Conservation (phyloP, 1,140 invertebrate genomes). For the Aphidius ervi region DNA sequence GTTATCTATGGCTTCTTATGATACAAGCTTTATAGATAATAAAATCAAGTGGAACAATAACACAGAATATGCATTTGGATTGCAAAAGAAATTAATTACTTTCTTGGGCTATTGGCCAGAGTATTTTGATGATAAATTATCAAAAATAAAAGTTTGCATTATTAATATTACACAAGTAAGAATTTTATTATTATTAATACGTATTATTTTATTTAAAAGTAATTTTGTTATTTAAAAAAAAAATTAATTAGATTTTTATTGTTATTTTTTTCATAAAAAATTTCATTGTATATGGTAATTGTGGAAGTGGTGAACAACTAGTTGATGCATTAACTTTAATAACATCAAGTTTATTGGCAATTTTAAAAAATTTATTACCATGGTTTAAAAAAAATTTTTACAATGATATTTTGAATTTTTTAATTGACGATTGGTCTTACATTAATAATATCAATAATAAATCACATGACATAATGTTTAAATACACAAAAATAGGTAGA, state of each 20-base stretch:
- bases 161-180: constrained; percentile 2
- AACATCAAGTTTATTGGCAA: constrained; percentile 11
- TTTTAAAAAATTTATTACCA: constrained; percentile 15
- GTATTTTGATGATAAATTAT: too few species aligned
- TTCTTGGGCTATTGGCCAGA: constrained; percentile 5
- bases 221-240: too few species aligned
- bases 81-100: neutral
- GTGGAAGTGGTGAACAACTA: constrained; percentile 11
- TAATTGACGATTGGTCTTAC: constrained; percentile 17
- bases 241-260: too few species aligned
- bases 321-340: constrained; percentile 17
- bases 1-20: too few species aligned
- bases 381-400: constrained; percentile 11
- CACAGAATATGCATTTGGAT: constrained; percentile 4
- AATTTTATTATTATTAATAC: neutral
- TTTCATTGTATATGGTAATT: constrained; percentile 12
- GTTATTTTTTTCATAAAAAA: constrained; percentile 2
- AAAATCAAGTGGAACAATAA: neutral
- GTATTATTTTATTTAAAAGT: neutral
- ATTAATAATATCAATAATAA: neutral
- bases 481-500: constrained; percentile 18
- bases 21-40: too few species aligned
- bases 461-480: constrained; percentile 10
- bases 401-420: constrained; percentile 12
- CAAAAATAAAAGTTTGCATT: neutral